Percentiles rank a stretch among this genome's conserved stretches.
These are phyloP conservation scores for Liposcelis brunnea DNA, from an alignment of 2,888 invertebrate genomes.

Conservation along the genomic window DNA sequence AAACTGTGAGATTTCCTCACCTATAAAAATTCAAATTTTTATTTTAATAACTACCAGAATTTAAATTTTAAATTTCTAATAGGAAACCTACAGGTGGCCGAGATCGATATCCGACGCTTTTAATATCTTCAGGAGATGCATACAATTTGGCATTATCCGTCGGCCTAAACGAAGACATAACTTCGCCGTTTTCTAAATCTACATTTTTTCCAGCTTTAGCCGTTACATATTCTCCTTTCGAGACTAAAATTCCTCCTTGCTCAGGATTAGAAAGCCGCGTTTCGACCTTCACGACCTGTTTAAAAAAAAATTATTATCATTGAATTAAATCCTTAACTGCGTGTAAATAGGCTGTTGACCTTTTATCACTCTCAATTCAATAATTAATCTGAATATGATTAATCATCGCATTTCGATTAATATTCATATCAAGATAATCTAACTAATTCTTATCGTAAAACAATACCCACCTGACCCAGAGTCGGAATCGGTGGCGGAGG, in stretches of 20 bases:
- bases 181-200: slow-evolving; percentile 27
- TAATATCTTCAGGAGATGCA: slow-evolving; percentile 74
- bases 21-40: slow-evolving; percentile 25
- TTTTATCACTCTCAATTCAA: no score
- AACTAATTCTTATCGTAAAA: no score
- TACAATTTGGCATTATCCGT: slow-evolving; percentile 70
- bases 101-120: slow-evolving; percentile 40
- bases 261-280: slow-evolving; percentile 23
- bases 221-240: slow-evolving; percentile 17
- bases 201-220: slow-evolving; percentile 24
- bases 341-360: no score
- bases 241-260: slow-evolving; percentile 19
- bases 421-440: no score
- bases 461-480: no score
- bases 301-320: slow-evolving; percentile 10
- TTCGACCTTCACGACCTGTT: slow-evolving; percentile 28
- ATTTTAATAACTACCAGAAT: slow-evolving; percentile 3
- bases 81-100: slow-evolving; percentile 15
- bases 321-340: no score
- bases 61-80: background rate
- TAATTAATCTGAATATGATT: no score
- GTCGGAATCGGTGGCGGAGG: slow-evolving; percentile 66
- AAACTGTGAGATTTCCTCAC: slow-evolving; percentile 44
- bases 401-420: no score
- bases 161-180: slow-evolving; percentile 80